Conservation (phyloP, 2,113 vertebrate genomes). For the Zosterops lateralis region DNA sequence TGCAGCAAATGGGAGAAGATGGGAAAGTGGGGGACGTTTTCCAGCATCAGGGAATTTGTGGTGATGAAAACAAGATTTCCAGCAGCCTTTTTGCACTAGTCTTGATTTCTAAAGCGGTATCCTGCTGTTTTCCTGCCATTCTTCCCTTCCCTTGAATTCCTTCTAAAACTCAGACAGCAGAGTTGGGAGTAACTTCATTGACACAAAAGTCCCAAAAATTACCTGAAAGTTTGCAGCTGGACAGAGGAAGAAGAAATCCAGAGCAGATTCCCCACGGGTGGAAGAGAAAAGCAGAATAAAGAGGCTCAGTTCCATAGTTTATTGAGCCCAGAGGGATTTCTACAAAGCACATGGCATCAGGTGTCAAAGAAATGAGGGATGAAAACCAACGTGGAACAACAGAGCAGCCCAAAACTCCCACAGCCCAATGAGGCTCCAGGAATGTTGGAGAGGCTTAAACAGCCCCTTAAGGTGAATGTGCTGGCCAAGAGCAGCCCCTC, state of each 20-base stretch:
- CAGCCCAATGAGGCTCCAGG: neutral
- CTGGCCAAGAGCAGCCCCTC: neutral
- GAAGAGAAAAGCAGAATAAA: neutral
- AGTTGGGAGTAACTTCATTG: neutral
- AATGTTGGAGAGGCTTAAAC: neutral
- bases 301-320: neutral
- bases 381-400: neutral
- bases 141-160: neutral
- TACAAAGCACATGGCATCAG: neutral
- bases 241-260: neutral
- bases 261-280: neutral
- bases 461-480: neutral
- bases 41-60: slow-evolving; percentile 40
- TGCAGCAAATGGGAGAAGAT: slow-evolving; percentile 54
- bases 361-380: slow-evolving; percentile 8
- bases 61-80: slow-evolving; percentile 27
- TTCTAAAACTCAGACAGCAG: neutral
- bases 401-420: neutral
- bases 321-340: neutral
- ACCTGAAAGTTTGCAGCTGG: neutral
- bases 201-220: neutral
- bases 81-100: neutral
- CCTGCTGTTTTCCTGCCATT: neutral
- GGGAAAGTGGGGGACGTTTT: slow-evolving; percentile 45
- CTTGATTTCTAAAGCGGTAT: neutral